Conservation (phyloP, 2,113 vertebrate genomes). For the Numenius arquata region DNA sequence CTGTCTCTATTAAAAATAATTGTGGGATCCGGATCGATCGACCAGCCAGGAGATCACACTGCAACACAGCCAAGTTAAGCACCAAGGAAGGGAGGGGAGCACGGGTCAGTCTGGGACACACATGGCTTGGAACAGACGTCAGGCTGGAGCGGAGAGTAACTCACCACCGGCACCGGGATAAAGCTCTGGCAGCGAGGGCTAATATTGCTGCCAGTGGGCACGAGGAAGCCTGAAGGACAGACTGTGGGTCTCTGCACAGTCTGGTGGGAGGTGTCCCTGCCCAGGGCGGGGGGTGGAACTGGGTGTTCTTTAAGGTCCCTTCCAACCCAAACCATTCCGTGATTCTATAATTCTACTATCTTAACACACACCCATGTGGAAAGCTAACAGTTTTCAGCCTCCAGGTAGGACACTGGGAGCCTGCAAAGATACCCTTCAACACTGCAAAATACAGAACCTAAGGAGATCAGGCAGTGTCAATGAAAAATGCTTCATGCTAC, state of each 20-base stretch:
- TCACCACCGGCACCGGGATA: not conserved
- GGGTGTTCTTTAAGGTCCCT: too few species aligned
- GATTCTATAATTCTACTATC: too few species aligned
- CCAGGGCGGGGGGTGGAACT: too few species aligned
- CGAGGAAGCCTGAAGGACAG: not conserved
- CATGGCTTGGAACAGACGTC: not conserved
- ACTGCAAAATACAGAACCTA: not conserved
- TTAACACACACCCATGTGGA: not conserved
- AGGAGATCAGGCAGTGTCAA: not conserved
- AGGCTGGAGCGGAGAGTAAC: not conserved
- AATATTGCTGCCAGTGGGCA: not conserved
- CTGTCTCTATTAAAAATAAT: not conserved
- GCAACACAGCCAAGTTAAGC: not conserved
- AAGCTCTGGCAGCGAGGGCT: not conserved
- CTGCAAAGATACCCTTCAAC: not conserved
- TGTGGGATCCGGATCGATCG: not conserved
- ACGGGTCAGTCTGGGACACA: not conserved
- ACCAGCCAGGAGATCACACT: not conserved
- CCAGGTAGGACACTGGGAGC: not conserved
- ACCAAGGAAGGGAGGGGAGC: not conserved
- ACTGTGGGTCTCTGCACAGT: not conserved
- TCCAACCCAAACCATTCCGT: too few species aligned
- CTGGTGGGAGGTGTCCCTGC: too few species aligned
- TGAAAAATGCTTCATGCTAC: not conserved
- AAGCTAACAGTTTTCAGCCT: not conserved